Base-by-base conservation (phyloP, 2,888 invertebrate genomes). In the Germaria angustata region DNA sequence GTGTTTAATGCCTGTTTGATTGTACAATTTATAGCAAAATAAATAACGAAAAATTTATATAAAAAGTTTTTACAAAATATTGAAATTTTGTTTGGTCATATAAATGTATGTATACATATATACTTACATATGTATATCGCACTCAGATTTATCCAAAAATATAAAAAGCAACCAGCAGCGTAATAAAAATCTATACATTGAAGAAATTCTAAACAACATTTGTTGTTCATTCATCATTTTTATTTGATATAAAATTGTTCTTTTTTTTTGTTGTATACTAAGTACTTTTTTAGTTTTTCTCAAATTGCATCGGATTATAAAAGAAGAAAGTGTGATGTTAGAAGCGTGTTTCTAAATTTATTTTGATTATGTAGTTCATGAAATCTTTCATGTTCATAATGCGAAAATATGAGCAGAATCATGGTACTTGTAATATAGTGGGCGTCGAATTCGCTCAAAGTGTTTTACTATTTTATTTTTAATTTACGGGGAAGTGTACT, bases 191-290 rank as follows among this genome's bases (percentile, higher is more conserved):
- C 53, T 69, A 24, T 51, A 55, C n/a, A 68, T 61, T 68, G 51
- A 53, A 68, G 41, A 61, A 65, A 81, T 59, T 71, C 57, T 55
- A 28, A 44, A 32, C 68, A 84, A 77, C 85, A 85, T 83, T 85
- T 85, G 84, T 39, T 78, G 63, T 80, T 81, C 84, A 85, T 85
- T 85, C 85, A 85, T 85, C 84, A 84, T 72, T 79, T 71, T 76
- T 72, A 71, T 76, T 63, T 72, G 55, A 61, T 63, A 68, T 55
- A 55, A 68, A 65, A 72, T n/a, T 39, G n/a, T 63, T 13, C 9
- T 69, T 65, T 61, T n/a, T 69, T 51, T 4, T 28, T 46, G 46
- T 34, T 59, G 11, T 28, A 13, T 46, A 15, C 53, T 51, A 17
- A 13, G 32, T 32, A 51, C 32, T 51, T 20, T 46, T 46, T 46